Percentiles rank a stretch among this genome's conserved stretches.
Evolutionary conservation across 2,797 vertebrate genomes (phyloP).

Genomic region (Trachops cirrhosus): DNA sequence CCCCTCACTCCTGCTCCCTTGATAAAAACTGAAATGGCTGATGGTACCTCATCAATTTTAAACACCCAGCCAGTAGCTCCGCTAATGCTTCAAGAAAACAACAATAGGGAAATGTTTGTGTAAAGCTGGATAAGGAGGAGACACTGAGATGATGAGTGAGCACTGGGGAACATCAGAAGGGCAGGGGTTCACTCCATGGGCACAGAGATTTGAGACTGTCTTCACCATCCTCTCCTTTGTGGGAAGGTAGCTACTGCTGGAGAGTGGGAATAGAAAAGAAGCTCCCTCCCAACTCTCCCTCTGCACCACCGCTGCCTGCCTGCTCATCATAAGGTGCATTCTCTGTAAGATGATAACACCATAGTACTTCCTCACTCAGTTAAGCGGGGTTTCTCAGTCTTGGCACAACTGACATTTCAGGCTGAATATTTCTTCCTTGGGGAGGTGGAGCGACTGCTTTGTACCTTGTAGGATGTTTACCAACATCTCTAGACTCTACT

Average conservation of each 20-base stretch:
- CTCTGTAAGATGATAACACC: neutral
- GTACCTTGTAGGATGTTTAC: neutral
- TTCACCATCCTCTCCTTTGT: neutral
- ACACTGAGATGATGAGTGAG: neutral
- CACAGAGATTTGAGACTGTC: neutral
- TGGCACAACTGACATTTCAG: too few species aligned
- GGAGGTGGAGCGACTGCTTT: accelerated
- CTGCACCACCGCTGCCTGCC: accelerated
- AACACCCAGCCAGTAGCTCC: slow-evolving; percentile 32
- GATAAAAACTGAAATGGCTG: slow-evolving; percentile 51
- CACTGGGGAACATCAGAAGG: neutral
- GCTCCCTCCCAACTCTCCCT: accelerated
- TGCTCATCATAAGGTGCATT: neutral
- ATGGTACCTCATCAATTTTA: slow-evolving; percentile 66
- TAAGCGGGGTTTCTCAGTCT: neutral
- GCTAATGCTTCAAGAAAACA: slow-evolving; percentile 4
- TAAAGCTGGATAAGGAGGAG: neutral
- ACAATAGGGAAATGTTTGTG: neutral
- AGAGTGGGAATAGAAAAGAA: neutral
- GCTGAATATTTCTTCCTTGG: neutral
- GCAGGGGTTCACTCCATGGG: neutral
- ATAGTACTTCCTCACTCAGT: neutral
- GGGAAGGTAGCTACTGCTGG: neutral
- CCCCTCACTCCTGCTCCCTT: slow-evolving; percentile 20
- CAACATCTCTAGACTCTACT: neutral